Evolutionary conservation across 2,113 vertebrate genomes (phyloP).

Genomic region (Sander lucioperca): DNA sequence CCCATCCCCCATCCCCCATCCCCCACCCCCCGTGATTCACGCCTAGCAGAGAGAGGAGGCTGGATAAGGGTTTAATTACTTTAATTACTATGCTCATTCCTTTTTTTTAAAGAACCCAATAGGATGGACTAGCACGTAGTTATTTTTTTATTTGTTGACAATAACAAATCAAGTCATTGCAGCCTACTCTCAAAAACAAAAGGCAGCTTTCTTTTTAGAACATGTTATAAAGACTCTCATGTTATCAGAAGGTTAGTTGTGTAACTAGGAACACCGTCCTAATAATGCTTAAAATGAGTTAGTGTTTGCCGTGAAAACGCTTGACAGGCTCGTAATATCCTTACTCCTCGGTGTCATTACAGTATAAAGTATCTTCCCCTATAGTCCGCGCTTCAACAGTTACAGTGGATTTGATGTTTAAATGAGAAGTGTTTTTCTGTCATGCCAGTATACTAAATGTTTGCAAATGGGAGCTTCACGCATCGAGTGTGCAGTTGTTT

Average conservation of each 20-base stretch:
- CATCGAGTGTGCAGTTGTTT: neutral
- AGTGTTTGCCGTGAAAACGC: neutral
- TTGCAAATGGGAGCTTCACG: slow-evolving; percentile 6
- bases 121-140: too few relatives aligned
- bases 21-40: too few relatives aligned
- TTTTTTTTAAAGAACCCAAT: too few relatives aligned
- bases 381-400: neutral
- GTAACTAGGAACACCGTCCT: neutral
- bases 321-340: neutral
- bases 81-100: too few relatives aligned
- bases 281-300: neutral
- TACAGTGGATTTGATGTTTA: neutral
- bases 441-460: neutral
- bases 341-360: neutral
- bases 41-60: too few relatives aligned
- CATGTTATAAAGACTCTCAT: too few relatives aligned
- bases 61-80: too few relatives aligned
- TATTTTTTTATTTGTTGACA: too few relatives aligned
- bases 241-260: neutral
- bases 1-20: too few relatives aligned
- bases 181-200: too few relatives aligned
- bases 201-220: too few relatives aligned
- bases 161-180: too few relatives aligned
- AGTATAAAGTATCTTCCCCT: neutral
- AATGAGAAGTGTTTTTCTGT: neutral